Evolutionary conservation across 2,888 invertebrate genomes (phyloP).

Genomic region (Morpho helenor): DNA sequence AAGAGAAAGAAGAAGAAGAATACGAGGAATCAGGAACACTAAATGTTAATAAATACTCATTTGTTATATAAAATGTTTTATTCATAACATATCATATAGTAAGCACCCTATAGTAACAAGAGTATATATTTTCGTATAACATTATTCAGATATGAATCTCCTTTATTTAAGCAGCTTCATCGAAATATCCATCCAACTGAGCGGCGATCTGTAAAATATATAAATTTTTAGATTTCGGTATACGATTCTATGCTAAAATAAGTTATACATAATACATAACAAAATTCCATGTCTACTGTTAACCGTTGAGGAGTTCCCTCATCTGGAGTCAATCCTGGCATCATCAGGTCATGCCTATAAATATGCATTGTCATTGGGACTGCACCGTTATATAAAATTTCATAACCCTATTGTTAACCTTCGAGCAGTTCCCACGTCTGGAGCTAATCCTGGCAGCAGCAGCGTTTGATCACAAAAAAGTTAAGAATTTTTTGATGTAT

Average conservation of each 20-base stretch:
- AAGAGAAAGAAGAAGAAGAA: conserved; percentile 41
- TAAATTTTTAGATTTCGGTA: not conserved
- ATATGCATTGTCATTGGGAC: too few species aligned
- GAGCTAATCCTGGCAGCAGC: too few species aligned
- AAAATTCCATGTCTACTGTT: too few species aligned
- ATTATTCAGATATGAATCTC: not conserved
- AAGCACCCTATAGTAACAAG: conserved; percentile 20
- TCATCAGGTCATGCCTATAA: too few species aligned
- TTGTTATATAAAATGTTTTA: conserved; percentile 12
- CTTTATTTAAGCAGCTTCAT: conserved; percentile 84
- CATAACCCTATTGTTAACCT: too few species aligned
- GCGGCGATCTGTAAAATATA: conserved; percentile 80
- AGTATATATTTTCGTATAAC: not conserved
- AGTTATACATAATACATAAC: too few species aligned
- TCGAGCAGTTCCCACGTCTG: too few species aligned
- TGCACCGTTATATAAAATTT: too few species aligned
- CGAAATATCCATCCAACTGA: conserved; percentile 94
- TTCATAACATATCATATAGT: conserved; percentile 6
- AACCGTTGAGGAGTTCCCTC: too few species aligned
- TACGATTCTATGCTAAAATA: not conserved
- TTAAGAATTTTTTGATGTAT: too few species aligned
- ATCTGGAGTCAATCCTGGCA: too few species aligned
- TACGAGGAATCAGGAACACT: conserved; percentile 31
- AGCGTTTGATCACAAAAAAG: too few species aligned
- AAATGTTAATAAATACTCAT: conserved; percentile 3